Evolutionary conservation across 2,113 vertebrate genomes (phyloP).

Genomic region (Actenoides lindsayi): DNA sequence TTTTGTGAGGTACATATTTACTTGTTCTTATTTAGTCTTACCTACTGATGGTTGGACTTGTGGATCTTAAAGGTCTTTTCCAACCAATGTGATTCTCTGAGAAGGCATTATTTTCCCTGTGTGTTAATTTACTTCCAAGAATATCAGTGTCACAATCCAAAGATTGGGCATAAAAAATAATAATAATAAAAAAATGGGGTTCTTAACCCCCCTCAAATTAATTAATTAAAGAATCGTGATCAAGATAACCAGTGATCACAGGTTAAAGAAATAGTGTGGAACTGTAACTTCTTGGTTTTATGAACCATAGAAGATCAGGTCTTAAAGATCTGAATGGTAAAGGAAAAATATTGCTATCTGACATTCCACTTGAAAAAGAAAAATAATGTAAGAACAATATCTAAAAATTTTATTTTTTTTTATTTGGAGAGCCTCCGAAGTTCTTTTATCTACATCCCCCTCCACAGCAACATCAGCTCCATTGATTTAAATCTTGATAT

Average conservation of each 20-base stretch:
- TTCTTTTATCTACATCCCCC: neutral
- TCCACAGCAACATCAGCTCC: neutral
- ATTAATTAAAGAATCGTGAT: no score
- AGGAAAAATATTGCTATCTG: neutral
- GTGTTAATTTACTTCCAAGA: neutral
- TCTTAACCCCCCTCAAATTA: neutral
- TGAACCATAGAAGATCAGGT: neutral
- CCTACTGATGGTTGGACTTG: no score
- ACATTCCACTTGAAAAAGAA: neutral
- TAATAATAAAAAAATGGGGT: neutral
- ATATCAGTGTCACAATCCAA: neutral
- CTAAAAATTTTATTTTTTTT: neutral
- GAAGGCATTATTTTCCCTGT: neutral
- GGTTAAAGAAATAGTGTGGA: neutral
- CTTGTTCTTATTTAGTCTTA: neutral
- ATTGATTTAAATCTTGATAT: neutral
- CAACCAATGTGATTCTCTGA: neutral
- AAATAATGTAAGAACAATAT: neutral
- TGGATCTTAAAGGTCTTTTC: no score
- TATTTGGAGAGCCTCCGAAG: neutral
- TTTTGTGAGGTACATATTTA: neutral
- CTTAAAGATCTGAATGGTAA: neutral
- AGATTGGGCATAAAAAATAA: neutral
- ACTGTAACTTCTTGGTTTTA: neutral
- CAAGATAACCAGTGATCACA: neutral